phyloP scores from a whole-genome alignment of 2,888 invertebrate species.

The Drosophila mimetica region DNA sequence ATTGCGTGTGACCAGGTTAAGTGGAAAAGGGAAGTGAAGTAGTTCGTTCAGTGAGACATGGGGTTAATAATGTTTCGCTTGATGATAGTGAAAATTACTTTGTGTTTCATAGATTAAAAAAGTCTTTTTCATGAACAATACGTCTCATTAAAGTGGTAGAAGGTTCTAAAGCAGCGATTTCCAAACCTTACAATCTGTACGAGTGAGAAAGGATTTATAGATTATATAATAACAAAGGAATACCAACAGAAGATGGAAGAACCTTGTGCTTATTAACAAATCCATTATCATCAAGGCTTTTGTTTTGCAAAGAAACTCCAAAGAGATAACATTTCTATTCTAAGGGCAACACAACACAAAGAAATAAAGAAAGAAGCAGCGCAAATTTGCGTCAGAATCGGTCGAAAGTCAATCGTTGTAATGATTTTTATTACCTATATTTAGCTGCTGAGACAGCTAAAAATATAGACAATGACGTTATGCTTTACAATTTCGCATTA shows the following conservation, averaged over 20 bases:
- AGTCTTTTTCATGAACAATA: too few relatives aligned
- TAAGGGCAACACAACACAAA: constrained; percentile 22
- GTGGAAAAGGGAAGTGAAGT: neutral
- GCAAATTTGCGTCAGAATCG: constrained; percentile 12
- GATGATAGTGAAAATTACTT: neutral
- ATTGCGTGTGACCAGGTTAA: constrained; percentile 10
- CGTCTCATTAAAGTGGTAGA: neutral
- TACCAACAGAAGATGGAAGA: neutral
- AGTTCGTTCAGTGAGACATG: neutral
- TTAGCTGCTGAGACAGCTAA: constrained; percentile 8
- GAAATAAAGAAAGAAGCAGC: neutral
- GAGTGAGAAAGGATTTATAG: too few relatives aligned
- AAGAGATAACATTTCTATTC: constrained; percentile 5
- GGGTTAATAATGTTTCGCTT: constrained; percentile 12
- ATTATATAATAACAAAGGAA: neutral
- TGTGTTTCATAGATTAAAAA: neutral
- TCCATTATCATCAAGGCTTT: neutral
- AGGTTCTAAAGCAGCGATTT: too few relatives aligned
- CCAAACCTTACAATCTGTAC: too few relatives aligned
- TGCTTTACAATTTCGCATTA: neutral
- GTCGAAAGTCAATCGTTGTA: constrained; percentile 4
- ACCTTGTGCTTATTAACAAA: constrained; percentile 18
- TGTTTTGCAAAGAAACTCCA: neutral
- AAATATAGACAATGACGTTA: constrained; percentile 6
- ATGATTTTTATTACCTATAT: constrained; percentile 1